Conservation (phyloP, 2,888 invertebrate species). For the Campoplex capitator region DNA sequence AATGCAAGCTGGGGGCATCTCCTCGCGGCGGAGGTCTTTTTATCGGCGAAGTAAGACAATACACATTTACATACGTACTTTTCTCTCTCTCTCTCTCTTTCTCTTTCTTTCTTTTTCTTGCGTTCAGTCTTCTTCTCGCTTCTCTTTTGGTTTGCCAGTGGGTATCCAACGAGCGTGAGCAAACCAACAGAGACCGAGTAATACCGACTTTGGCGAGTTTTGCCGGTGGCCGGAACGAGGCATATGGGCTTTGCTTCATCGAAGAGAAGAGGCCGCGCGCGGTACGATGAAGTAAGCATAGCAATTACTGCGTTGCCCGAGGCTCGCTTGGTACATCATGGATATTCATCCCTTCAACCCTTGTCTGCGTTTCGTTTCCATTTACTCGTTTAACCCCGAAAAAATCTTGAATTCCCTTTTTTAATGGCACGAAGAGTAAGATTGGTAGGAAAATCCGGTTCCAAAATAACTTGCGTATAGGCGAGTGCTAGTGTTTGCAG, state of each 20-base stretch:
- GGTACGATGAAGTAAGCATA: constrained; percentile 73
- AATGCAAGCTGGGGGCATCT: constrained; percentile 77
- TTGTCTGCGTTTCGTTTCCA: constrained; percentile 18
- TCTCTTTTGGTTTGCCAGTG: constrained; percentile 37
- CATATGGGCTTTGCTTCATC: constrained; percentile 64
- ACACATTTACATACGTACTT: constrained; percentile 81
- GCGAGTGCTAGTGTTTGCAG: not conserved
- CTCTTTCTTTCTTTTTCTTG: constrained; percentile 37
- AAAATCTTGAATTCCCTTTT: not conserved
- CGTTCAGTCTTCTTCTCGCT: constrained; percentile 1
- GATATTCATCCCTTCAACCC: constrained; percentile 56
- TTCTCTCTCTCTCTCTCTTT: constrained; percentile 21
- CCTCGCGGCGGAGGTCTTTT: constrained; percentile 80
- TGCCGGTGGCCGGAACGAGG: constrained; percentile 55
- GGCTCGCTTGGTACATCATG: constrained; percentile 72
- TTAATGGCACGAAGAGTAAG: not conserved
- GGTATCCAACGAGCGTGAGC: constrained; percentile 56
- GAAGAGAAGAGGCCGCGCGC: constrained; percentile 61
- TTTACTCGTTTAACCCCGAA: constrained; percentile 33
- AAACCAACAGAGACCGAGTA: constrained; percentile 41
- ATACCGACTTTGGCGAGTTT: constrained; percentile 56
- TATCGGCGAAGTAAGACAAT: constrained; percentile 83
- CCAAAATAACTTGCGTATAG: no score
- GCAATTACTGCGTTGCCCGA: constrained; percentile 81
- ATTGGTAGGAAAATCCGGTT: not conserved